Evolutionary conservation across 1,140 invertebrate species (phyloP).

Genomic region (Drosophila mojavensis): DNA sequence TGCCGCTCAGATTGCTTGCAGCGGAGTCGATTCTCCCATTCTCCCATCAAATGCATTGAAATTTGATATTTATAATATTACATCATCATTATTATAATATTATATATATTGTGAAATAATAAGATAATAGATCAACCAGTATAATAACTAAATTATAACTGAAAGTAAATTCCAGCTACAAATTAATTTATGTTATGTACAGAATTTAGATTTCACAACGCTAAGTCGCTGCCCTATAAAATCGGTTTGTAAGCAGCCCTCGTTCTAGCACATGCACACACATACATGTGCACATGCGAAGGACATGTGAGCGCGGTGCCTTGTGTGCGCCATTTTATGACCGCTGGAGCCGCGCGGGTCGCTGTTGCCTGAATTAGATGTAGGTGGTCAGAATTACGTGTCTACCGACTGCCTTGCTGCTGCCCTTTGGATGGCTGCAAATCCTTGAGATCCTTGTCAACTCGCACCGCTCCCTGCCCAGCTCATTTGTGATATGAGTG

Average conservation of each 20-base stretch:
- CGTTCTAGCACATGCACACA: conserved; percentile 12
- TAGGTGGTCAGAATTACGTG: conserved; percentile 54
- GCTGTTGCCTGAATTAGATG: conserved; percentile 63
- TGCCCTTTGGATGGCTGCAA: conserved; percentile 59
- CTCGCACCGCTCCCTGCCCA: conserved; percentile 7
- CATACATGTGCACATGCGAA: conserved; percentile 40
- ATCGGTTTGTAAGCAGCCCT: conserved; percentile 8
- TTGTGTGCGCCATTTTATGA: conserved; percentile 57
- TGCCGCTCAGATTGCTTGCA: not conserved
- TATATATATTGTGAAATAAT: too few relatives aligned
- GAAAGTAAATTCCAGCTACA: too few relatives aligned
- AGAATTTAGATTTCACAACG: too few relatives aligned
- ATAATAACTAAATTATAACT: too few relatives aligned
- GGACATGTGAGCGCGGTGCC: conserved; percentile 48
- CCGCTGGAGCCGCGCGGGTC: conserved; percentile 48
- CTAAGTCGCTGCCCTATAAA: not conserved
- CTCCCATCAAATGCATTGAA: not conserved
- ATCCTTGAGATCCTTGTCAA: conserved; percentile 80
- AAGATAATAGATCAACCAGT: too few relatives aligned
- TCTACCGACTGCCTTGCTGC: conserved; percentile 17
- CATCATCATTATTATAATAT: too few relatives aligned
- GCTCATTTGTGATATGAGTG: conserved; percentile 54
- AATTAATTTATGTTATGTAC: too few relatives aligned
- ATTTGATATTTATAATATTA: too few relatives aligned
- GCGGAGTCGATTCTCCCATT: not conserved